phyloP scores from a whole-genome alignment of 1,140 invertebrate genomes.

The Melipona quadrifasciata region DNA sequence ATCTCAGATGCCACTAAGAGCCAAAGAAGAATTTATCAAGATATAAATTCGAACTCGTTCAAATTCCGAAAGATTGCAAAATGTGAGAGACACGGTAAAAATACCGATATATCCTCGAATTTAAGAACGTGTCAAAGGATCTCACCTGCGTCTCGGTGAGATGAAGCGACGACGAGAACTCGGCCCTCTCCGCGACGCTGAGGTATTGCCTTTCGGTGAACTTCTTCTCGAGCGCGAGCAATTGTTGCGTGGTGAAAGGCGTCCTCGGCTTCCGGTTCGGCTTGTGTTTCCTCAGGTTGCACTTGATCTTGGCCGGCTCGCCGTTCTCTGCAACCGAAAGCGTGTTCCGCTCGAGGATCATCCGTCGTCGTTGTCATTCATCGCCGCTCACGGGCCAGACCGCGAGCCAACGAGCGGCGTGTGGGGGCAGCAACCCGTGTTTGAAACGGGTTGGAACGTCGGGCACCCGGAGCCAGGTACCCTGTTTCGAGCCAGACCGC shows the following conservation, averaged over 20 bases:
- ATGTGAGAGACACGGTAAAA: too few species aligned
- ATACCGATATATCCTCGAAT: too few species aligned
- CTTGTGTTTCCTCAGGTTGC: slow-evolving; percentile 96
- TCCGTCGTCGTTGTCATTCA: slow-evolving; percentile 20
- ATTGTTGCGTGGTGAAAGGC: slow-evolving; percentile 98
- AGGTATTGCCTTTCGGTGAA: slow-evolving; percentile 98
- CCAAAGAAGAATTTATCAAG: too few species aligned
- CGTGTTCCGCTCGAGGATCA: slow-evolving; percentile 45
- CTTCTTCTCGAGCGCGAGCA: slow-evolving; percentile 96
- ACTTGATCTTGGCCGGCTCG: slow-evolving; percentile 93
- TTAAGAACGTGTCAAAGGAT: too few species aligned
- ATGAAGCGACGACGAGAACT: slow-evolving; percentile 96
- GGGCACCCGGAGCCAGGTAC: slow-evolving; percentile 8
- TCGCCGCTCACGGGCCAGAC: background rate
- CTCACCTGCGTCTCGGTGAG: slow-evolving; percentile 96
- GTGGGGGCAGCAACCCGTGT: slow-evolving; percentile 14
- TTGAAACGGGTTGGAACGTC: slow-evolving; percentile 16
- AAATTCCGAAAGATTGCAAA: too few species aligned
- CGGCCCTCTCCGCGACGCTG: slow-evolving; percentile 97
- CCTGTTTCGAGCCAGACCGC: slow-evolving; percentile 51
- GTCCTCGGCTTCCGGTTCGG: slow-evolving; percentile 98
- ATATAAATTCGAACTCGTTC: too few species aligned
- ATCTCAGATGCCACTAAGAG: too few species aligned
- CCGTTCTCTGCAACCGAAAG: slow-evolving; percentile 83
- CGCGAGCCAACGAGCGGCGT: background rate